A percentile compares a stretch with the other conserved stretches of the same genome.
phyloP scores from a whole-genome alignment of 2,797 vertebrate species.

The Lithobates sylvaticus region DNA sequence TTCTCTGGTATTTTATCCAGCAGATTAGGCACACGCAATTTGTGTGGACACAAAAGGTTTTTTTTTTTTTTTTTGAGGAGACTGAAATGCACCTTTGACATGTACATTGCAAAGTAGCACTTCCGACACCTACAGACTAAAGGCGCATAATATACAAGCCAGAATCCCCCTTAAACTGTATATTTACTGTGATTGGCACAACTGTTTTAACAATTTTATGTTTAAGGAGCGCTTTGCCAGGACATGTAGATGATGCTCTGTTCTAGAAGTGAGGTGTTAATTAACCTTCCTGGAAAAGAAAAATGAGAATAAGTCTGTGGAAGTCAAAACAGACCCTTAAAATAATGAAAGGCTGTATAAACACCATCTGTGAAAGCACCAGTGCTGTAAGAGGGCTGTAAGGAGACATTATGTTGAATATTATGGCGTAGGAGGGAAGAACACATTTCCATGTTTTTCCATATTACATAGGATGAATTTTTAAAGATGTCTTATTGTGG shows the following conservation, averaged over 20 bases:
- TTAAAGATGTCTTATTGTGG: neutral
- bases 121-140: too few relatives aligned
- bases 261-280: conserved; percentile 29
- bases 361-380: conserved; percentile 45
- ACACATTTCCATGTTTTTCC: conserved; percentile 39
- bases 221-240: neutral
- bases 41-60: too few relatives aligned
- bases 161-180: neutral
- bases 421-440: conserved; percentile 2
- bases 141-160: too few relatives aligned
- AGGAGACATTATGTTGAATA: conserved; percentile 7
- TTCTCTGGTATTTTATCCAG: too few relatives aligned
- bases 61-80: too few relatives aligned
- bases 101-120: too few relatives aligned
- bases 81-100: too few relatives aligned
- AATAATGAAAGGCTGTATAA: conserved; percentile 45
- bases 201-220: conserved; percentile 5
- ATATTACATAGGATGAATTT: neutral
- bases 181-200: neutral
- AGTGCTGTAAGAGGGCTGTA: neutral
- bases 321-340: conserved; percentile 29
- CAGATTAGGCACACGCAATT: too few relatives aligned
- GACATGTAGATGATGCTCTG: conserved; percentile 10
- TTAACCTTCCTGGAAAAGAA: conserved; percentile 10
- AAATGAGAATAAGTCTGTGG: neutral